Percentiles rank a stretch among this genome's conserved stretches.
phyloP scores from a whole-genome alignment of 2,888 invertebrate genomes.

The Drosophila affinis region DNA sequence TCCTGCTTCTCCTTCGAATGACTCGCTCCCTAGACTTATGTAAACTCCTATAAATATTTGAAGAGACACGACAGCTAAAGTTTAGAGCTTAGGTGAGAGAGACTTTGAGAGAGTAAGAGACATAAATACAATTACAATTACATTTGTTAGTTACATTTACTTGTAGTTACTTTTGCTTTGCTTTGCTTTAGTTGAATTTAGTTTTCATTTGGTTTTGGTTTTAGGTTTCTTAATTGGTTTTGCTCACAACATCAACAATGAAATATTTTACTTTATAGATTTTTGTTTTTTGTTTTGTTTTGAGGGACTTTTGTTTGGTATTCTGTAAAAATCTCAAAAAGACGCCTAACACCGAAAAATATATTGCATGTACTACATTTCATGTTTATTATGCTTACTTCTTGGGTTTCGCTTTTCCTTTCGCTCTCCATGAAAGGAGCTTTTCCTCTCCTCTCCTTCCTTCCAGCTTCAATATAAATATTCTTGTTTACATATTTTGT shows the following conservation, averaged over 20 bases:
- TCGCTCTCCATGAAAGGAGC: conserved; percentile 24
- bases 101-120: conserved; percentile 48
- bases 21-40: conserved; percentile 32
- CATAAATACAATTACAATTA: conserved; percentile 59
- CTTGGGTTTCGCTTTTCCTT: conserved; percentile 42
- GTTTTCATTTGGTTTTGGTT: conserved; percentile 28
- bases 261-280: conserved; percentile 72
- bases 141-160: conserved; percentile 8
- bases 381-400: conserved; percentile 61
- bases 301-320: conserved; percentile 51
- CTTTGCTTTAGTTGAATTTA: conserved; percentile 29
- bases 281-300: conserved; percentile 47
- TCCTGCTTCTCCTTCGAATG: conserved; percentile 9
- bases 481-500: conserved; percentile 34
- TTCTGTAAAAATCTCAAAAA: conserved; percentile 82
- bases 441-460: conserved; percentile 38
- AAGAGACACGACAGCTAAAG: conserved; percentile 71
- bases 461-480: conserved; percentile 41
- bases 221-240: conserved; percentile 25
- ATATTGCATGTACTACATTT: conserved; percentile 79
- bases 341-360: conserved; percentile 84
- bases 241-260: conserved; percentile 84
- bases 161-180: conserved; percentile 17
- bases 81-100: conserved; percentile 66
- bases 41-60: conserved; percentile 67